phyloP scores from a whole-genome alignment of 2,797 vertebrate genomes.

The Gallinago solitaria region DNA sequence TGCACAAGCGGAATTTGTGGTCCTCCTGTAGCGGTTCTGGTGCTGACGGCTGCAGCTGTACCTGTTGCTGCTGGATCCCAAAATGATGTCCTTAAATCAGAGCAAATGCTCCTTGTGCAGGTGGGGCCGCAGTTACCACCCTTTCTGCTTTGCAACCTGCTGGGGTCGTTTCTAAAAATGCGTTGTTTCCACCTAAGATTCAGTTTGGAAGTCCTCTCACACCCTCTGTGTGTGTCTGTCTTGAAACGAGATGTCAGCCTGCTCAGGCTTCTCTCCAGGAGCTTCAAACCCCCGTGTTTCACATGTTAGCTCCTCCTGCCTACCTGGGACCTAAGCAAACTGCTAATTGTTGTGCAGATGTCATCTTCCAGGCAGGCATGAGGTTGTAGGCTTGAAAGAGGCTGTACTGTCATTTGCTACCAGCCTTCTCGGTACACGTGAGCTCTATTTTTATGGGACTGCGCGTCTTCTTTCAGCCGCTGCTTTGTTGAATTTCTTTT shows the following conservation, averaged over 20 bases:
- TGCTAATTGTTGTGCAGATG: constrained; percentile 58
- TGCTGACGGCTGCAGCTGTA: background rate
- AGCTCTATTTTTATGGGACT: constrained; percentile 60
- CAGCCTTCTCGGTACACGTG: constrained; percentile 51
- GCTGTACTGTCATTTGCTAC: constrained; percentile 39
- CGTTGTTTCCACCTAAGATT: background rate
- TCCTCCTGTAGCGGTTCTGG: rapidly evolving
- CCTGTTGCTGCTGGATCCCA: background rate
- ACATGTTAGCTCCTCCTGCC: constrained; percentile 28
- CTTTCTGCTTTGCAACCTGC: background rate
- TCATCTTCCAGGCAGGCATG: constrained; percentile 48
- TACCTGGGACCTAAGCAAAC: constrained; percentile 28
- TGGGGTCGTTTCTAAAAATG: background rate
- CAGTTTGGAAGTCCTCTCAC: background rate
- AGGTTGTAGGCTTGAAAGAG: constrained; percentile 52
- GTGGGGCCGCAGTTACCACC: background rate
- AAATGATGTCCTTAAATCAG: background rate
- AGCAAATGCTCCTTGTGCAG: background rate
- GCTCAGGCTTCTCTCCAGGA: background rate
- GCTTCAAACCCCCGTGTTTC: background rate
- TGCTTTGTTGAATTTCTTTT: constrained; percentile 49
- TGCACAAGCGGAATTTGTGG: background rate
- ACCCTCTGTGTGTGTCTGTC: rapidly evolving
- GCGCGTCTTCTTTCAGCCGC: background rate
- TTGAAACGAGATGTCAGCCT: background rate